Percentiles rank a stretch among this genome's conserved stretches.
These are phyloP conservation scores for Andrena bicolor DNA, from an alignment of 2,888 invertebrate species.

Conservation along the genomic window DNA sequence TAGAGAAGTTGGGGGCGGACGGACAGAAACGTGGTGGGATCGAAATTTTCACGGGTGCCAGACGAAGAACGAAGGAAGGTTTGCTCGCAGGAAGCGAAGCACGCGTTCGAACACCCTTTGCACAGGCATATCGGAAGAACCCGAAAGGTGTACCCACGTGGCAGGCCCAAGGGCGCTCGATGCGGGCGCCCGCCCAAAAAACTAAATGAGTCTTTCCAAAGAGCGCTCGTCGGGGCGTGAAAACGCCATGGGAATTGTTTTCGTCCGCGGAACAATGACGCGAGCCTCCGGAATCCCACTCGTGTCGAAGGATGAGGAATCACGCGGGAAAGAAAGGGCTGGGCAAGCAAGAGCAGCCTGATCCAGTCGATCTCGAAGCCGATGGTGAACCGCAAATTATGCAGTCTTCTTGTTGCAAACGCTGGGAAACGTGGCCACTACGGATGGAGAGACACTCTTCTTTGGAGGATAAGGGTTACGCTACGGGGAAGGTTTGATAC, in stretches of 20 bases:
- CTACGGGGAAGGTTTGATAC: no score
- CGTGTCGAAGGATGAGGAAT: neutral
- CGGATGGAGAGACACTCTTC: no score
- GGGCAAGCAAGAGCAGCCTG: neutral
- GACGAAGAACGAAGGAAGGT: neutral
- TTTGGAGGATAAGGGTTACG: no score
- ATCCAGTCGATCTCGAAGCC: neutral
- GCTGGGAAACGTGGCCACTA: neutral
- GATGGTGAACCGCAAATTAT: constrained; percentile 8
- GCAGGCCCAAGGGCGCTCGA: constrained; percentile 30
- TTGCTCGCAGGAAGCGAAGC: neutral
- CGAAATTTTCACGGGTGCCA: neutral
- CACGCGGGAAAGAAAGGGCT: neutral
- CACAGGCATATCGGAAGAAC: neutral
- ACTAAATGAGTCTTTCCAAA: constrained; percentile 46
- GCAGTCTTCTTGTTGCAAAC: no score
- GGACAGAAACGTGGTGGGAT: neutral
- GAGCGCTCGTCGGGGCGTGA: constrained; percentile 24
- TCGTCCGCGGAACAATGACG: constrained; percentile 45
- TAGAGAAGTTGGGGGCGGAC: no score
- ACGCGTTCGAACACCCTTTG: neutral
- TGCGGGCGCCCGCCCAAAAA: constrained; percentile 40
- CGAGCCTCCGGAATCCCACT: neutral
- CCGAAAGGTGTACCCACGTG: neutral
- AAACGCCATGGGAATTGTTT: constrained; percentile 53